These are phyloP conservation scores for Zapus hudsonius DNA, from an alignment of 2,113 vertebrate genomes.

Conservation along the genomic window DNA sequence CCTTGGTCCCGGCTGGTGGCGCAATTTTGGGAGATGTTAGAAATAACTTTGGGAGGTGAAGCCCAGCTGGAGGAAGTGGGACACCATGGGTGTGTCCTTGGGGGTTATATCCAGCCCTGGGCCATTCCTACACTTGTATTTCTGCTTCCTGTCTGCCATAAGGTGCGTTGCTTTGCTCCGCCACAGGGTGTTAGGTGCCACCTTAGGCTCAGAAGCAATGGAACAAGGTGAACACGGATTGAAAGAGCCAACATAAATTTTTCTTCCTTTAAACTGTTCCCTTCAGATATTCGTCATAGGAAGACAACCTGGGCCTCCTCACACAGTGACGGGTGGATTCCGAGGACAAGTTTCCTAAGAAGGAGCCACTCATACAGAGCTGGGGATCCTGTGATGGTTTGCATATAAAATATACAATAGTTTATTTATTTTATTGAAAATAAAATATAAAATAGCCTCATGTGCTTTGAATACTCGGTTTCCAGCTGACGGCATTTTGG, in stretches of 20 bases:
- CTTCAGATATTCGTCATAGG: background rate
- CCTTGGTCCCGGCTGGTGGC: background rate
- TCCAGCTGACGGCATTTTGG: too few species aligned
- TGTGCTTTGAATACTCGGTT: too few species aligned
- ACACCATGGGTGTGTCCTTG: background rate
- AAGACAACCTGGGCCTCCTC: background rate
- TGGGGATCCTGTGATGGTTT: background rate
- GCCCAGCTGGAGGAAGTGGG: background rate
- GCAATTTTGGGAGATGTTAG: background rate
- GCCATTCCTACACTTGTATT: background rate
- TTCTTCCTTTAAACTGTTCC: background rate
- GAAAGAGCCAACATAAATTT: background rate
- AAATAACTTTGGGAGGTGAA: background rate
- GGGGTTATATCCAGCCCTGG: background rate
- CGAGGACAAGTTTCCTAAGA: background rate
- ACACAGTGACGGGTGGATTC: background rate
- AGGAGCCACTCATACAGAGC: background rate
- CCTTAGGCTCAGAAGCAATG: background rate
- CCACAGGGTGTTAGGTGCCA: background rate
- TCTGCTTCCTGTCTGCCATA: background rate
- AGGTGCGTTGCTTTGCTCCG: background rate
- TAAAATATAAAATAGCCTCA: too few species aligned
- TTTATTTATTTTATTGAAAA: too few species aligned
- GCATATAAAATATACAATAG: too few species aligned
- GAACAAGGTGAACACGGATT: background rate